Evolutionary conservation across 2,113 vertebrate genomes (phyloP).

Genomic region (Morone chrysops): DNA sequence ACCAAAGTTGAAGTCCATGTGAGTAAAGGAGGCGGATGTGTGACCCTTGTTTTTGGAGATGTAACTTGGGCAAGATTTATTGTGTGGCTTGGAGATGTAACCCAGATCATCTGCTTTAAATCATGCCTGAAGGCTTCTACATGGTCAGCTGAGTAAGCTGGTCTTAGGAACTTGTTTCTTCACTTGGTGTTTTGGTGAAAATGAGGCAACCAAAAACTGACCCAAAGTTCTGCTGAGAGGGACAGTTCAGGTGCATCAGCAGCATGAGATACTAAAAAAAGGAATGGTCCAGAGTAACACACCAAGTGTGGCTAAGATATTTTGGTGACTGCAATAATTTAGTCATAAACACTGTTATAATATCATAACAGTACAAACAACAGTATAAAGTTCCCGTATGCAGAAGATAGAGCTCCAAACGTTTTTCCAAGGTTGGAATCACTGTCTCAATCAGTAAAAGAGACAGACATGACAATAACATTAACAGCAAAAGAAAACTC

Average conservation of each 20-base stretch:
- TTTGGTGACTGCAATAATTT: not conserved
- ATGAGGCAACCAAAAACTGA: not conserved
- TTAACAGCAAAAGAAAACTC: not conserved
- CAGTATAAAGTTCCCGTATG: not conserved
- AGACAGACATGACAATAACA: conserved; percentile 17
- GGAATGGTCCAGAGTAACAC: not conserved
- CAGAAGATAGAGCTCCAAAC: conserved; percentile 1
- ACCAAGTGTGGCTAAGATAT: not conserved
- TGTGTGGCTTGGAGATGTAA: no score
- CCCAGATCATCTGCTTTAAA: no score
- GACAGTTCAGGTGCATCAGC: not conserved
- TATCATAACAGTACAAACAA: not conserved
- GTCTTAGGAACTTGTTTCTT: no score
- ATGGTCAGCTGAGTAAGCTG: not conserved
- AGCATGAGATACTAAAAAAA: not conserved
- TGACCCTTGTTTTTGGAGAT: no score
- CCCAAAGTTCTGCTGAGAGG: not conserved
- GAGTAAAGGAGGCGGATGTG: no score
- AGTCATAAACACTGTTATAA: not conserved
- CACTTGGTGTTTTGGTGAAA: no score
- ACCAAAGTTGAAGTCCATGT: no score
- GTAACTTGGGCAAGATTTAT: no score
- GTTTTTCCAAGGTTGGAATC: conserved; percentile 1
- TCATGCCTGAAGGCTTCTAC: no score
- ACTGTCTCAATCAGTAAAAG: not conserved